Evolutionary conservation across 2,888 invertebrate genomes (phyloP).

Genomic region (Agrochola circellaris): DNA sequence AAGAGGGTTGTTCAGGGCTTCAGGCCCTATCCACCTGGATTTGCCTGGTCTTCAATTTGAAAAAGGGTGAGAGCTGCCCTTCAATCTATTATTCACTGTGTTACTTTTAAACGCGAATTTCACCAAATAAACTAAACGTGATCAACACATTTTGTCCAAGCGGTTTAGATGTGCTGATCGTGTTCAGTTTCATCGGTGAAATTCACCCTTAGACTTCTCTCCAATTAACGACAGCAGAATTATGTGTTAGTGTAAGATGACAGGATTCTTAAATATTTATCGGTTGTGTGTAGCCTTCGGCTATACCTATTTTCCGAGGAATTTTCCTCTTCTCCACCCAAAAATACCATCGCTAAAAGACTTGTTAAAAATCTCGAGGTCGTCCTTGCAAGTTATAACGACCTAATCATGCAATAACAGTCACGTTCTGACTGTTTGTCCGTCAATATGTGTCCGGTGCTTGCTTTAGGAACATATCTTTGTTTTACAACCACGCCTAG

Average conservation of each 20-base stretch:
- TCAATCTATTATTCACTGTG: background rate
- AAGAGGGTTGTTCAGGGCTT: background rate
- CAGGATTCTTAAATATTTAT: background rate
- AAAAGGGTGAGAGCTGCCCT: background rate
- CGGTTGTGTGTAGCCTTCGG: background rate
- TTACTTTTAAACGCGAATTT: background rate
- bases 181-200: background rate
- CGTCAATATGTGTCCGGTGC: conserved; percentile 32
- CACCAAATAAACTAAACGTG: background rate
- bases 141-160: no score
- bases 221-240: background rate
- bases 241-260: background rate
- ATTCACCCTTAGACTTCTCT: background rate
- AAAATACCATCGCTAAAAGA: background rate
- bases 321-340: background rate
- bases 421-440: conserved; percentile 52
- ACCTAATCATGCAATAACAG: conserved; percentile 1
- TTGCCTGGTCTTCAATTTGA: background rate
- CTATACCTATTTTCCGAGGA: background rate
- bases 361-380: background rate
- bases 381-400: conserved; percentile 12
- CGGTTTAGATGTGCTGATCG: background rate
- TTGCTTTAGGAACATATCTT: conserved; percentile 48
- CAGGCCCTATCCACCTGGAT: background rate
- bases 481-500: conserved; percentile 43